A percentile compares a stretch with the other conserved stretches of the same genome.
These are phyloP conservation scores for Prionchulus punctatus DNA, from an alignment of 2,888 invertebrate genomes.

Conservation along the genomic window DNA sequence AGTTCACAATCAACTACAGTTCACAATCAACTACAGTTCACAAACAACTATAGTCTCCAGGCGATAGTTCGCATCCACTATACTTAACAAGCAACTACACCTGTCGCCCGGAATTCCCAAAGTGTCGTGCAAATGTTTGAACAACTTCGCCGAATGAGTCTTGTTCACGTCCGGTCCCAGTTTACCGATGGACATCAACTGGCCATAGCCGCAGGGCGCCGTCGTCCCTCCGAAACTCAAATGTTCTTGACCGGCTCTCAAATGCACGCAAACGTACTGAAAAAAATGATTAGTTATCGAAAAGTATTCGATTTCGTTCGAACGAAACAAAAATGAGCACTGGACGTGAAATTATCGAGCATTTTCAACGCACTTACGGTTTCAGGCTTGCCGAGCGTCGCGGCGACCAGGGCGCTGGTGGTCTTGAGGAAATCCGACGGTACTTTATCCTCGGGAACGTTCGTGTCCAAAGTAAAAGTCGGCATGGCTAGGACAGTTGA, in stretches of 20 bases:
- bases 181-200: neutral
- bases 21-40: too few species aligned
- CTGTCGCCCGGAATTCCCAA: neutral
- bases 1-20: too few species aligned
- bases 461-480: constrained; percentile 49
- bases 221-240: neutral
- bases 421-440: constrained; percentile 44
- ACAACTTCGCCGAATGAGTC: neutral
- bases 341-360: too few species aligned
- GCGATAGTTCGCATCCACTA: too few species aligned
- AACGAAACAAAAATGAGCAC: neutral
- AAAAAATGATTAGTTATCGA: neutral
- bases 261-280: constrained; percentile 1
- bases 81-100: too few species aligned
- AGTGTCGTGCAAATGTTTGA: neutral
- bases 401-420: constrained; percentile 43
- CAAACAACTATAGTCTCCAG: too few species aligned
- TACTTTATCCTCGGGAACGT: constrained; percentile 44
- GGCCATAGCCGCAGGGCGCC: neutral
- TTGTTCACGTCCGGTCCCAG: neutral
- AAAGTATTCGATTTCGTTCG: neutral
- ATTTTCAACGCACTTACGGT: constrained; percentile 42
- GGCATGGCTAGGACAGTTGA: constrained; percentile 39
- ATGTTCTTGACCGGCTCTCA: neutral
- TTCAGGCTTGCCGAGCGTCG: constrained; percentile 47